A percentile compares a stretch with the other conserved stretches of the same genome.
These are phyloP conservation scores for Diadema setosum DNA, from an alignment of 35 echinoderm and acorn worm genomes.

Conservation along the genomic window DNA sequence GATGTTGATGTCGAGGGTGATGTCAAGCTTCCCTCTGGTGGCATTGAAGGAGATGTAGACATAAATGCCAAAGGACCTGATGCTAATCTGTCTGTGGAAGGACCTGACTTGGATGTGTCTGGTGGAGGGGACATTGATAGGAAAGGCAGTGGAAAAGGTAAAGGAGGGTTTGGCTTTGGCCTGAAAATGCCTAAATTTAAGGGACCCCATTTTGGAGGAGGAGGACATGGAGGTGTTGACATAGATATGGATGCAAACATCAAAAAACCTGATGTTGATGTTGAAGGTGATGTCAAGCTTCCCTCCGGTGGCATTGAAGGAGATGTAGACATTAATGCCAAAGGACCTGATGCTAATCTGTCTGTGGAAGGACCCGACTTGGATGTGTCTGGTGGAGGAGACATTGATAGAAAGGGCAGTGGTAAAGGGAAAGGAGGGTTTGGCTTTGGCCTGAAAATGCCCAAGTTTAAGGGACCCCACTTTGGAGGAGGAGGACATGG, in stretches of 20 bases:
- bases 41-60: slow-evolving; percentile 26
- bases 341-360: slow-evolving; percentile 21
- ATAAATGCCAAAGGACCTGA: slow-evolving; percentile 12
- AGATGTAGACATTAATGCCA: not conserved
- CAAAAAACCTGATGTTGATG: slow-evolving; percentile 4
- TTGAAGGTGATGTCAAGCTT: not conserved
- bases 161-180: slow-evolving; percentile 33
- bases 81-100: not conserved
- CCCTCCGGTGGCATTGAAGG: slow-evolving; percentile 13
- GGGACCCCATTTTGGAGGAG: not conserved
- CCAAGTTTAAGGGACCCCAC: too few species aligned
- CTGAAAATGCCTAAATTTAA: slow-evolving; percentile 28
- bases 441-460: too few species aligned
- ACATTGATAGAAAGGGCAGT: too few species aligned
- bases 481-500: not conserved
- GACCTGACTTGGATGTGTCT: not conserved
- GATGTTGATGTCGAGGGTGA: not conserved
- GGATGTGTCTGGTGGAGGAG: too few species aligned
- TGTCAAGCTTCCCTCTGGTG: not conserved
- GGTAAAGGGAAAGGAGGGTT: too few species aligned
- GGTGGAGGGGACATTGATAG: not conserved
- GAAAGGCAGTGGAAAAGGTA: too few species aligned
- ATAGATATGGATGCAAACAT: slow-evolving; percentile 14
- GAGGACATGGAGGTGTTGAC: slow-evolving; percentile 51
- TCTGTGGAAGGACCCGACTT: not conserved